Base-by-base conservation (phyloP, 2,797 vertebrate genomes). In the Hyperoplus immaculatus region DNA sequence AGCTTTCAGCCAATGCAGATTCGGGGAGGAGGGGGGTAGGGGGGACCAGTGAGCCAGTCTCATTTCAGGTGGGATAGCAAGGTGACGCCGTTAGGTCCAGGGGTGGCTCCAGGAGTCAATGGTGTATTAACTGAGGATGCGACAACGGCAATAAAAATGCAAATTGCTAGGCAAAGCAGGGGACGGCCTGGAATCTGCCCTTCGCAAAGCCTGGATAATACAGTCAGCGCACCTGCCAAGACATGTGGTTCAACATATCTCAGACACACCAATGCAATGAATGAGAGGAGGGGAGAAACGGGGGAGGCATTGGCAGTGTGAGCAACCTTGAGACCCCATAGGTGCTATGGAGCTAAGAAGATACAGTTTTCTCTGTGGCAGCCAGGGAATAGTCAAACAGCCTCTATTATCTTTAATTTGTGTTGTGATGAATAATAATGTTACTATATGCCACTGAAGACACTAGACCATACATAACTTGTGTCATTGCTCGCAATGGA, bases 61-160 rank as follows among this genome's bases (percentile, higher is more conserved):
- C 92, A 89, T 94, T 92, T 93, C 88, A 59, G 89, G 72, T 74
- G 88, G 86, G 86, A 89, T 89, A 83, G 89, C 84, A 69, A 86
- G 93, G 91, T 92, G 93, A 92, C 66, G 84, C 81, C 38, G 84
- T 60, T 21, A 67, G 93, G 93, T 91, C 87, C 84, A 82, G 80
- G 75, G 91, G 92, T 94, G 90, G 78, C 93, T 81, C 81, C 9
- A 49, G 82, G 87, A 93, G 94, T 94, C 93, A 91, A 93, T 90
- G 88, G 89, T 89, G 92, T 91, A 93, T 95, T 95, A 95, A 92
- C 87, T 88, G 89, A 89, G 87, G 87, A 93, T 85, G 90, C 83
- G 92, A 94, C 92, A 93, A 90, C 66, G 63, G 93, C 91, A 96
- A 96, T 96, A 95, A 96, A 96, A 96, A 96, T 96, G 95, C 95